Evolutionary conservation across 2,888 invertebrate genomes (phyloP).

Genomic region (Chaetogeoica ovagalla): DNA sequence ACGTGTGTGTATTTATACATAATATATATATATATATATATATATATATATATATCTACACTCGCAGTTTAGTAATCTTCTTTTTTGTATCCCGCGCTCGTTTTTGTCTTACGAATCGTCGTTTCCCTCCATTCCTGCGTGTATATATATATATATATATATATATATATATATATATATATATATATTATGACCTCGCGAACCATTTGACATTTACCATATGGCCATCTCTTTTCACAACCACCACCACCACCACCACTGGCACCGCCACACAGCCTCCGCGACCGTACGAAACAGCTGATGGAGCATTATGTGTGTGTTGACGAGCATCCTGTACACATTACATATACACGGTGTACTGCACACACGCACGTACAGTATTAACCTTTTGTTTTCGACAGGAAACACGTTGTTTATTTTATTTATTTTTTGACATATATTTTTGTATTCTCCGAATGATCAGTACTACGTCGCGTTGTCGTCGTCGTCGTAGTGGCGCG

Average conservation of each 20-base stretch:
- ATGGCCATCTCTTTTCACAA: background rate
- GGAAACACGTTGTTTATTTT: conserved; percentile 21
- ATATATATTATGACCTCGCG: background rate
- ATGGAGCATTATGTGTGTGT: background rate
- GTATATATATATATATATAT: background rate
- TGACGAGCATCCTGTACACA: conserved; percentile 11
- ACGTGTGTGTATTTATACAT: background rate
- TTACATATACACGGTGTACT: background rate
- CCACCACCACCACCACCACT: no score
- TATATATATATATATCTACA: background rate
- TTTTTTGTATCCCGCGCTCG: conserved; percentile 13
- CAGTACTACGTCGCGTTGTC: background rate
- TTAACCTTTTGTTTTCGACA: conserved; percentile 39
- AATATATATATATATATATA: background rate
- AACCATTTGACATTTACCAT: conserved; percentile 34
- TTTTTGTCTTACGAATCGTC: background rate
- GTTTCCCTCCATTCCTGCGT: background rate
- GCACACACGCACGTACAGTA: background rate
- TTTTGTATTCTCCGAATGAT: conserved; percentile 13
- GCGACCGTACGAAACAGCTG: background rate
- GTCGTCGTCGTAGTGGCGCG: background rate
- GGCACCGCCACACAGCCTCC: background rate
- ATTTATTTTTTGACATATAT: conserved; percentile 22
- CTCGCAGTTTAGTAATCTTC: conserved; percentile 28
- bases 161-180: background rate